phyloP scores from a whole-genome alignment of 2,797 vertebrate genomes.

The Gobio occitaniae region DNA sequence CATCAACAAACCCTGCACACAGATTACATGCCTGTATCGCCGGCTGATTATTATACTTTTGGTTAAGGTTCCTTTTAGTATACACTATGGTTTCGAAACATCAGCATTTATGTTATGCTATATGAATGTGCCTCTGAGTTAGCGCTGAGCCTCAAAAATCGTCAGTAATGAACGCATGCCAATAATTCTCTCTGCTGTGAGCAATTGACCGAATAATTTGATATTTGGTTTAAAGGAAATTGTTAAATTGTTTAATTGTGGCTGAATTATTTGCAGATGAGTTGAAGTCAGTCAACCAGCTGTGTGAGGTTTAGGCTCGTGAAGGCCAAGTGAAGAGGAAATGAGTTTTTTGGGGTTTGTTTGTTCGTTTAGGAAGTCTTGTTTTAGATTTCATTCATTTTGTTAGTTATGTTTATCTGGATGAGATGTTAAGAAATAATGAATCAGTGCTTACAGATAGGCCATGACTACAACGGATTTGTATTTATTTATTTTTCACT shows the following conservation, averaged over 20 bases:
- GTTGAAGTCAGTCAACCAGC: constrained; percentile 73
- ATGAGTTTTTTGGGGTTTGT: not conserved
- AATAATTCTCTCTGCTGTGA: constrained; percentile 51
- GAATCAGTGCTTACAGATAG: not conserved
- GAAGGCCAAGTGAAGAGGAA: constrained; percentile 54
- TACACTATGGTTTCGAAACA: constrained; percentile 24
- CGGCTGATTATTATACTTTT: not conserved
- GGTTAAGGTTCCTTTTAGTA: not conserved
- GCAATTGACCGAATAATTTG: constrained; percentile 58
- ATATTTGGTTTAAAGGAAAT: constrained; percentile 68
- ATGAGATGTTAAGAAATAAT: not conserved
- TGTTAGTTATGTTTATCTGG: not conserved
- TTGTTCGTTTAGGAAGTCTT: not conserved
- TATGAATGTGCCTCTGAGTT: constrained; percentile 7
- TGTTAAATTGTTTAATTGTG: constrained; percentile 69
- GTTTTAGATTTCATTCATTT: not conserved
- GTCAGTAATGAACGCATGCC: constrained; percentile 44
- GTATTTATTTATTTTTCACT: not conserved
- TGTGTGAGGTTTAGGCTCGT: constrained; percentile 58
- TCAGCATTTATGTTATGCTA: constrained; percentile 41
- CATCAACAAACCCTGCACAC: not conserved
- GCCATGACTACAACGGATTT: not conserved
- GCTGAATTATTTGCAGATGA: constrained; percentile 72
- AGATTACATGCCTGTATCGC: constrained; percentile 7
- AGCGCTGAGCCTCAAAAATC: constrained; percentile 15